These are phyloP conservation scores for Neomonachus schauinslandi DNA, from an alignment of 2,113 vertebrate genomes.

Conservation along the genomic window DNA sequence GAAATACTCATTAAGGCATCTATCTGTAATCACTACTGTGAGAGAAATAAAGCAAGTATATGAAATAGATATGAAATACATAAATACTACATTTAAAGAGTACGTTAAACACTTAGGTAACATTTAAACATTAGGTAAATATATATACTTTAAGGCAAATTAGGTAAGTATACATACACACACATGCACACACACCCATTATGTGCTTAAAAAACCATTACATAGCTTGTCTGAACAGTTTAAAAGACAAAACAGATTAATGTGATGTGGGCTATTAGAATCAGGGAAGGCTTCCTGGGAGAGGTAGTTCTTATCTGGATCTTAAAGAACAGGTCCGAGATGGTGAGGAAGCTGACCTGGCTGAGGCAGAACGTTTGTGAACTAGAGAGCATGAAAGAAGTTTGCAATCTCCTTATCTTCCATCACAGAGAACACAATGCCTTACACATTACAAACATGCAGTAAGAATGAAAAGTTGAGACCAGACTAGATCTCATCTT, in stretches of 20 bases:
- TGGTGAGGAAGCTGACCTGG: neutral
- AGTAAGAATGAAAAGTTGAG: neutral
- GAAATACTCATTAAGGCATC: conserved; percentile 2
- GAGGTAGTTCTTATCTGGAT: neutral
- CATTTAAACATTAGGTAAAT: neutral
- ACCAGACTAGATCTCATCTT: neutral
- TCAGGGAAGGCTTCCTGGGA: neutral
- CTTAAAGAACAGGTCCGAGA: neutral
- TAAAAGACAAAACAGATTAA: conserved; percentile 13
- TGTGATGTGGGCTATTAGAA: neutral
- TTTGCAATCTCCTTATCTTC: neutral
- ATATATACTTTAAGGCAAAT: neutral
- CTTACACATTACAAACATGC: neutral
- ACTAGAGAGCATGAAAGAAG: neutral
- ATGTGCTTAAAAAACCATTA: neutral
- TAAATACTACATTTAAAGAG: neutral
- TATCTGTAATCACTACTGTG: neutral
- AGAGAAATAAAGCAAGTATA: conserved; percentile 18
- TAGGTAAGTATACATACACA: neutral
- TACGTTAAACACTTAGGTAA: conserved; percentile 37
- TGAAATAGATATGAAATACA: neutral
- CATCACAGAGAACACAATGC: neutral
- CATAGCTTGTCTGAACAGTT: neutral
- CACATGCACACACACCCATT: neutral
- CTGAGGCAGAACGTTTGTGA: neutral